These are phyloP conservation scores for Pogona vitticeps DNA, from an alignment of 2,113 vertebrate species.

Conservation along the genomic window DNA sequence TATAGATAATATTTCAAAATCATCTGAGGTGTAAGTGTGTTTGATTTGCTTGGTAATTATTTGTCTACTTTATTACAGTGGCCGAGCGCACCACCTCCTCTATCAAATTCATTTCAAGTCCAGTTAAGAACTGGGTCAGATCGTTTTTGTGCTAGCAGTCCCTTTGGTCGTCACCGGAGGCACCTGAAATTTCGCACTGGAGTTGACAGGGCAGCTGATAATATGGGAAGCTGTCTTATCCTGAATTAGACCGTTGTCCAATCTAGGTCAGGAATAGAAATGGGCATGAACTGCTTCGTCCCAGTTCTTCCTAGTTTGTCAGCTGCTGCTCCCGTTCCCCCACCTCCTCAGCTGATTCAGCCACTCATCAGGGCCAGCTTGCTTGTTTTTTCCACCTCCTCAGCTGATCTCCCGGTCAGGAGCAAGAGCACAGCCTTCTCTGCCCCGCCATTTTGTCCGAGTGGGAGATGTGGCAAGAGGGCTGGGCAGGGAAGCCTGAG, in stretches of 20 bases:
- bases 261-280: no score
- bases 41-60: conserved; percentile 86
- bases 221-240: conserved; percentile 24
- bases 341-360: no score
- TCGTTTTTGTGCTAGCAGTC: conserved; percentile 46
- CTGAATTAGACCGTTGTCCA: not conserved
- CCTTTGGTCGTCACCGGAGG: conserved; percentile 27
- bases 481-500: no score
- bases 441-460: no score
- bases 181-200: conserved; percentile 41
- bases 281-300: no score
- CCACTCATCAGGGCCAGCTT: no score
- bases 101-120: conserved; percentile 80
- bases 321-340: no score
- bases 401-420: no score
- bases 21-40: conserved; percentile 83
- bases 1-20: conserved; percentile 88
- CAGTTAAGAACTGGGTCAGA: conserved; percentile 72
- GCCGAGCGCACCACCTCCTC: conserved; percentile 78
- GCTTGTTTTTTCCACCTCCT: no score
- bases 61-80: conserved; percentile 85
- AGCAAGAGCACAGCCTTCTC: no score
- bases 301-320: no score
- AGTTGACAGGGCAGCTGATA: not conserved
- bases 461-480: no score